These are phyloP conservation scores for Helobdella robusta DNA, from an alignment of 2,888 invertebrate genomes.

Conservation along the genomic window DNA sequence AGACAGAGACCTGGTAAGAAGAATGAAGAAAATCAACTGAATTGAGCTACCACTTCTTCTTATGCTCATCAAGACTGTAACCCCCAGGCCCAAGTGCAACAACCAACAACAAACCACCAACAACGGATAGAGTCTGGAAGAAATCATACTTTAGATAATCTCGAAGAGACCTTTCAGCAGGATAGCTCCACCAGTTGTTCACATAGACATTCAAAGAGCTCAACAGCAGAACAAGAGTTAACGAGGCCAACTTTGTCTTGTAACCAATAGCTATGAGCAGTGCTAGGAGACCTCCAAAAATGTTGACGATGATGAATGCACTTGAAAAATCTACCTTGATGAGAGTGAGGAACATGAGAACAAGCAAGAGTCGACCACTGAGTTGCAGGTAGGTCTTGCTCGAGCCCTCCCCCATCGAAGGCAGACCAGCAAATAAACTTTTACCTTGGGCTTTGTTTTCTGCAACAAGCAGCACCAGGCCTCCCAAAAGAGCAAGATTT, in stretches of 20 bases:
- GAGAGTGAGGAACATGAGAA: constrained; percentile 96
- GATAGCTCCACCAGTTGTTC: constrained; percentile 96
- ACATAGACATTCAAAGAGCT: constrained; percentile 85
- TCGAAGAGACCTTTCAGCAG: constrained; percentile 83
- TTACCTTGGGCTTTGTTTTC: constrained; percentile 86
- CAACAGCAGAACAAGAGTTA: constrained; percentile 80
- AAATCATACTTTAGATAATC: constrained; percentile 99
- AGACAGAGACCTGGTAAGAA: too few relatives aligned
- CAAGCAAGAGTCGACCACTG: constrained; percentile 83
- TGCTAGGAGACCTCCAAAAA: constrained; percentile 87
- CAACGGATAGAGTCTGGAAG: constrained; percentile 91
- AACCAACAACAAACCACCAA: constrained; percentile 95
- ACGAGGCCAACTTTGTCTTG: constrained; percentile 93
- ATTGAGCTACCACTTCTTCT: constrained; percentile 99
- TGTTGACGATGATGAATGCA: constrained; percentile 73
- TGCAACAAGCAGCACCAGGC: constrained; percentile 81
- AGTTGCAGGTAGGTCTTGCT: constrained; percentile 79
- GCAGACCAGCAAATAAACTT: constrained; percentile 82
- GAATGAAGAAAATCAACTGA: too few relatives aligned
- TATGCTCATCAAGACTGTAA: constrained; percentile 94
- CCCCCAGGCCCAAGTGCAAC: constrained; percentile 89
- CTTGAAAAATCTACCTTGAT: constrained; percentile 84
- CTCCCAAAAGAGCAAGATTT: constrained; percentile 90
- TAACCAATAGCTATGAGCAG: constrained; percentile 87
- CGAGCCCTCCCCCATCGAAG: constrained; percentile 58